Evolutionary conservation across 2,888 invertebrate species (phyloP), one percentile per base, ranked within the genome.

Genomic region (Tetranychus truncatus): DNA sequence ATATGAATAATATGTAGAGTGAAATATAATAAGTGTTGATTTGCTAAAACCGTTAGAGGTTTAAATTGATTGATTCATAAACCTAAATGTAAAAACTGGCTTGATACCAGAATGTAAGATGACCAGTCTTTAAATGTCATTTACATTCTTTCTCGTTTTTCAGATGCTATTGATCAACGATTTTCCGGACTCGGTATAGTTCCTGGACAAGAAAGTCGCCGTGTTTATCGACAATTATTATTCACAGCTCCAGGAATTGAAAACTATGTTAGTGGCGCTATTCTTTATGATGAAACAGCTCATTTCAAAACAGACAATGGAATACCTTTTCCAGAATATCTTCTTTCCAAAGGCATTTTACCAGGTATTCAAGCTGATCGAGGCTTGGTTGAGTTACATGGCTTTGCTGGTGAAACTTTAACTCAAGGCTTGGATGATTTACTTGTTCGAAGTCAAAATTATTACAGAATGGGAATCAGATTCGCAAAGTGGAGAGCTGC

Each of bases 401-500:
- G 96, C 77, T 91, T 92, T 78, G 89, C 93, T 81, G 92, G 91
- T 81, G 99, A 99, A 84, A 89, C 90, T 84, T 99, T 97, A 79
- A 99, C 99, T 77, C 97, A 99, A 86, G 97, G 92, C 84, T 87
- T 97, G 80, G 96, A 97, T 83, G 91, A 94, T 82, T 86, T 97
- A 82, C 89, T 89, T 80, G 90, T 91, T 81, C 90, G 96, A 79
- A 96, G 95, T 84, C 91, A 93, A 77, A 91, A 95, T 84, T 97
- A 96, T 88, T 94, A 95, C 85, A 92, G 94, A 85, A 91, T 92
- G 81, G 95, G 95, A 71, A 95, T 95, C 83, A 91, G 93, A 82
- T 97, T 97, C 84, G 96, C 96, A 82, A 97, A 97, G 84, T 97
- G 96, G 96, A 89, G 97, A 82, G 92, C 92, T 79, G 95, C 95